Evolutionary conservation across 2,113 vertebrate species (phyloP), one percentile per base, ranked within the genome.

Genomic region (Phalacrocorax carbo): DNA sequence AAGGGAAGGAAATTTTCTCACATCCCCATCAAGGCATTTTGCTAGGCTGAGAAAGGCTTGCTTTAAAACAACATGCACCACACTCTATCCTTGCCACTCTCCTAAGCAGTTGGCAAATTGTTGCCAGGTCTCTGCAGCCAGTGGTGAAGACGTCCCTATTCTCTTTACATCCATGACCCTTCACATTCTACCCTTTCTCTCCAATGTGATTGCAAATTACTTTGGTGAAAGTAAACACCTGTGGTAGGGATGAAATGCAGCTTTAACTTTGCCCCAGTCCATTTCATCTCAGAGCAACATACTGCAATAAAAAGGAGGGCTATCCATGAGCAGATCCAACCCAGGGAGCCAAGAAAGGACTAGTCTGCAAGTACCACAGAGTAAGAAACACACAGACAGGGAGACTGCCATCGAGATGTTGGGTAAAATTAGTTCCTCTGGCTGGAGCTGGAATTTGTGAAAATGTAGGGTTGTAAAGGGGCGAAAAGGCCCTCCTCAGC

Each of bases 401-500:
- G 1, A 85, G 32, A 38, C 7, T 51, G 25, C 4, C 25, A 14
- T 6, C 1, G 1, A 81, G 60, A 46, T 12, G 1, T 40, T 32
- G 62, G 27, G 25, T 30, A 61, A 82, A 75, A 70, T 54, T 57
- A 32, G 13, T 2, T 54, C 11, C 60, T 81, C 38, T 38, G n/a
- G 64, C 13, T 44, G 10, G 52, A 84, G 11, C 15, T 64, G 40
- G 20, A 64, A 84, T 55, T 60, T 85, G 29, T 75, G 51, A 78
- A 94, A 77, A 65, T 61, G 27, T 7, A 57, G 15, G 2, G 6
- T 1, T 22, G 10, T 46, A 34, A 54, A 54, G 32, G 34, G 18
- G 34, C 42, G 7, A 34, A 80, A 72, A 88, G 10, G 4, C 40
- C 51, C 15, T 44, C 22, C 54, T 48, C 58, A 51, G 23, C 9